Evolutionary conservation across 1,140 invertebrate genomes (phyloP), one percentile per base, ranked within the genome.

Genomic region (Drosophila nasuta): DNA sequence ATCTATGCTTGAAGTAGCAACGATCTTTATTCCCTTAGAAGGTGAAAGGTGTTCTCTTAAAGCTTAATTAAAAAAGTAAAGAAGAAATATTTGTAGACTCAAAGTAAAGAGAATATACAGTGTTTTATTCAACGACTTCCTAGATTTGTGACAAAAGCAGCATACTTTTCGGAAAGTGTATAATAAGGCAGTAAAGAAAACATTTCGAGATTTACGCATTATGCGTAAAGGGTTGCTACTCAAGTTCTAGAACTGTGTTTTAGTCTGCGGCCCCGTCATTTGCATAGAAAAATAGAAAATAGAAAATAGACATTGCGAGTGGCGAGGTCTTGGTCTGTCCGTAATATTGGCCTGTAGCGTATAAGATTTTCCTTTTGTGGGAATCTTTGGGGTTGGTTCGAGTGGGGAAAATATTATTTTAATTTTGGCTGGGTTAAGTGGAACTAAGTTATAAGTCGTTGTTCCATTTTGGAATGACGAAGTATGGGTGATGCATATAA

Each of bases 201-300:
- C 83, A 88, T 88, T 87, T 87, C 72, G 76, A 72, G 82, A 82
- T 88, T 83, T 88, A 88, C 74, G 77, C 68, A 81, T 81, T 70
- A 85, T 68, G 75, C 78, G 64, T 45, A 81, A 81, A 81, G 81
- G 86, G 86, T 90, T 81, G 80, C 58, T 38, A 10, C 46, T 68
- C 64, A 73, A 66, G 54, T 64, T 45, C 56, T 35, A 38, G 45
- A 46, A 54, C 49, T 49, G 25, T 48, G 66, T 62, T 62, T 76
- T 30, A 65, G 28, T 85, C 51, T 62, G 70, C 66, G 64, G 20
- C 58, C 56, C 63, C 45, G 48, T 11, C 71, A 88, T 89, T 88
- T 88, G 85, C 86, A 88, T 85, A 78, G 49, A 71, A 88, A 81
- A 85, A 85, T 85, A 85, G 76, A 88, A 81, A 85, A 85, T 85